Evolutionary conservation across 2,888 invertebrate genomes (phyloP).

Genomic region (Oscheius sp.): DNA sequence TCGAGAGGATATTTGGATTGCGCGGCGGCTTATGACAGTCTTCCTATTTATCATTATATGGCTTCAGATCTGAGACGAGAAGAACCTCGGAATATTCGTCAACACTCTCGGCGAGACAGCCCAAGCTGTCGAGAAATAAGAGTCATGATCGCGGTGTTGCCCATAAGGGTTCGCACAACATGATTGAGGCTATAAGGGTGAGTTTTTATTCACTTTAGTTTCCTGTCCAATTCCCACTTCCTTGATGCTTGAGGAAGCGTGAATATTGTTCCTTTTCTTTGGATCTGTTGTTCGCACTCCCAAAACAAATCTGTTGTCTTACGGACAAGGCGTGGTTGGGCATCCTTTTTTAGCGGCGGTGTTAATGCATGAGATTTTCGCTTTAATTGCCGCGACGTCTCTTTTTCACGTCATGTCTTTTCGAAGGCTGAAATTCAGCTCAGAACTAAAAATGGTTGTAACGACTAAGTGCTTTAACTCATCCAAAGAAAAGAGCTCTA

Average conservation of each 20-base stretch:
- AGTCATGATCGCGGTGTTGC: constrained; percentile 19
- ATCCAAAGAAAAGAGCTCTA: neutral
- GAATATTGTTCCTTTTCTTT: neutral
- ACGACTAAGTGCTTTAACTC: constrained; percentile 28
- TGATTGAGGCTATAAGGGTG: constrained; percentile 31
- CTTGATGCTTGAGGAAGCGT: too few species aligned
- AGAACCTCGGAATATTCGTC: constrained; percentile 15
- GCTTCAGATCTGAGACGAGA: constrained; percentile 21
- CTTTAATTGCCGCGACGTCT: constrained; percentile 1
- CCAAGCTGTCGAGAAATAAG: constrained; percentile 30
- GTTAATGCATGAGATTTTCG: constrained; percentile 10
- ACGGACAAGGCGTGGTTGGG: too few species aligned
- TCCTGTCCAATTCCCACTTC: too few species aligned
- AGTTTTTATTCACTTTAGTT: neutral
- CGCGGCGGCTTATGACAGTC: neutral
- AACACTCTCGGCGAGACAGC: constrained; percentile 25
- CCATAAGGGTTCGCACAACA: constrained; percentile 17
- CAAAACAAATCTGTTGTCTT: too few species aligned
- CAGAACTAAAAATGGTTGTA: constrained; percentile 13
- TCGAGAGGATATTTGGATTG: neutral
- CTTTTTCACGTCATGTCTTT: constrained; percentile 19
- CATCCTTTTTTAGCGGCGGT: neutral
- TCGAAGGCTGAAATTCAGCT: constrained; percentile 15
- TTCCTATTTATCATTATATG: neutral
- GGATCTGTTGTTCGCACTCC: too few species aligned